Conservation (phyloP, 2,797 vertebrate genomes). For the Decapterus maruadsi region DNA sequence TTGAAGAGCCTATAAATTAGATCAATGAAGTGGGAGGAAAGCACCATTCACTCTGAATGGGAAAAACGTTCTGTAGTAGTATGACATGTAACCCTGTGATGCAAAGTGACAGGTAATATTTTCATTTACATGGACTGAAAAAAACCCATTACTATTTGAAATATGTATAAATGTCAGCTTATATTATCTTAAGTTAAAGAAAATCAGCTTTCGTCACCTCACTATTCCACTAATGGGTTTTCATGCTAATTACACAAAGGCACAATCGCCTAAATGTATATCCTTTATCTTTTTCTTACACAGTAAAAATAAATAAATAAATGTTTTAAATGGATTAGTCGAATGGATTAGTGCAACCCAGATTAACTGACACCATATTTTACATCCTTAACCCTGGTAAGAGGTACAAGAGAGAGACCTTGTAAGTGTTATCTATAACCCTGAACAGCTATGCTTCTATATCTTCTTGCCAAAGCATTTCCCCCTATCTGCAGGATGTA, state of each 20-base stretch:
- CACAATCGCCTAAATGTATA: not conserved
- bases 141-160: not conserved
- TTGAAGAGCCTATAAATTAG: slow-evolving; percentile 25
- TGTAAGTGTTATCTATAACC: slow-evolving; percentile 3
- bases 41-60: not conserved
- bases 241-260: slow-evolving; percentile 12
- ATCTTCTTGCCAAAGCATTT: slow-evolving; percentile 21
- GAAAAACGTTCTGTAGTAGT: not conserved
- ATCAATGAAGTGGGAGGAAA: slow-evolving; percentile 32
- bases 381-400: slow-evolving; percentile 21
- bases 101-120: not conserved
- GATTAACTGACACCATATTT: slow-evolving; percentile 10
- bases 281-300: not conserved
- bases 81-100: not conserved
- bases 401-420: slow-evolving; percentile 21
- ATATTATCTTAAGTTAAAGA: too few relatives aligned
- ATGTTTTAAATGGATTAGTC: slow-evolving; percentile 4
- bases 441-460: slow-evolving; percentile 1
- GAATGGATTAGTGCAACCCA: not conserved
- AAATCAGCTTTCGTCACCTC: too few relatives aligned
- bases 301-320: not conserved
- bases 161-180: too few relatives aligned
- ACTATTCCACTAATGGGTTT: not conserved
- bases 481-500: slow-evolving; percentile 25
- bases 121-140: not conserved